A percentile compares a stretch with the other conserved stretches of the same genome.
These are phyloP conservation scores for Vollenhovia emeryi DNA, from an alignment of 1,140 invertebrate species.

Conservation along the genomic window DNA sequence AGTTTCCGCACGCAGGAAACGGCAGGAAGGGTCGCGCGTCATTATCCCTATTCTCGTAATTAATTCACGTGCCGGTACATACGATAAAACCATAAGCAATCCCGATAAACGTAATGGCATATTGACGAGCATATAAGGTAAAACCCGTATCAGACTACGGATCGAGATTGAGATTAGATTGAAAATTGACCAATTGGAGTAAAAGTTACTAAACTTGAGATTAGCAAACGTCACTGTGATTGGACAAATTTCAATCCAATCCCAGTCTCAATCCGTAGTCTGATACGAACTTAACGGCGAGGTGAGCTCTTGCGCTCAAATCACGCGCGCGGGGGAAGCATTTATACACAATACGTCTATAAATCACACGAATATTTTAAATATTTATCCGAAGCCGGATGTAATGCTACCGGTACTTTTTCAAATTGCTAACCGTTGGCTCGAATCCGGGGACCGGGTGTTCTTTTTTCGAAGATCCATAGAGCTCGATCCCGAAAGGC, in stretches of 20 bases:
- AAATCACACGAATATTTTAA: neutral
- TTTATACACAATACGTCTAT: neutral
- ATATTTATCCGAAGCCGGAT: neutral
- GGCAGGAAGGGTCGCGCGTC: neutral
- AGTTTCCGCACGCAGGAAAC: neutral
- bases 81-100: neutral
- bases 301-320: neutral
- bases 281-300: no score
- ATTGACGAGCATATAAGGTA: neutral
- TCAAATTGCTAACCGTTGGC: neutral
- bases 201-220: no score
- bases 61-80: slow-evolving; percentile 8
- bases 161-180: no score
- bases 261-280: no score
- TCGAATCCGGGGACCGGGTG: neutral
- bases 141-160: no score
- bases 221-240: no score
- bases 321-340: neutral
- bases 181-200: no score
- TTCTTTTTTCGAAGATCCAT: neutral
- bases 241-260: no score
- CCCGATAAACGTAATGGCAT: neutral
- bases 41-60: neutral
- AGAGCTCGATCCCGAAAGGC: neutral
- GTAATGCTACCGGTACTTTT: neutral